These are phyloP conservation scores for Luidia sarsii DNA, from an alignment of 53 echinoderm and acorn worm species.

Conservation along the genomic window DNA sequence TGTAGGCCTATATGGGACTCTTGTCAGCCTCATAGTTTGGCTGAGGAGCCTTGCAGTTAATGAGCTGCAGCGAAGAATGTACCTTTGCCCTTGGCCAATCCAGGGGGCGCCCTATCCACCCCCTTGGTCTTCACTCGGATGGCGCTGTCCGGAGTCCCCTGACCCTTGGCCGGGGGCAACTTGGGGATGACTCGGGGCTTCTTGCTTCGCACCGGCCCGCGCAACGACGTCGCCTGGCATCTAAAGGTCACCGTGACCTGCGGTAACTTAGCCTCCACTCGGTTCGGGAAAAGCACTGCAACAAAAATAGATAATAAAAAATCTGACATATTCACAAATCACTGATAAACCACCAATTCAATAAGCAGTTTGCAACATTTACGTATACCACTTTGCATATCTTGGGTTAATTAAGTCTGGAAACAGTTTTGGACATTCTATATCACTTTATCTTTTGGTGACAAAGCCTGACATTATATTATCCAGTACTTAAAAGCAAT, in stretches of 20 bases:
- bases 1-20: too few relatives aligned
- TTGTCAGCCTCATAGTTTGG: too few relatives aligned
- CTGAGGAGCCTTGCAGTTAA: too few relatives aligned
- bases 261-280: constrained; percentile 71
- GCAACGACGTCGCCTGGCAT: neutral
- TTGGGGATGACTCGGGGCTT: constrained; percentile 40
- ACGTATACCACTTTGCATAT: too few relatives aligned
- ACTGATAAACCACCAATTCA: constrained; percentile 39
- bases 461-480: too few relatives aligned
- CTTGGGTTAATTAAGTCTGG: too few relatives aligned
- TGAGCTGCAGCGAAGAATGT: too few relatives aligned
- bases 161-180: constrained; percentile 21
- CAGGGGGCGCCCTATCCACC: neutral
- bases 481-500: too few relatives aligned
- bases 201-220: constrained; percentile 28
- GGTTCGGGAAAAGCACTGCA: constrained; percentile 77
- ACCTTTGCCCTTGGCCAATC: constrained; percentile 41
- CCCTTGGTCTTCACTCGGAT: neutral
- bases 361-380: neutral
- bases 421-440: too few relatives aligned
- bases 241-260: constrained; percentile 71
- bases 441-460: too few relatives aligned
- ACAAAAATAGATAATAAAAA: too few relatives aligned
- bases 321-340: too few relatives aligned
- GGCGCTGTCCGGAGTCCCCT: neutral